phyloP scores from a whole-genome alignment of 1,140 invertebrate species.

The Orchestia grillus region DNA sequence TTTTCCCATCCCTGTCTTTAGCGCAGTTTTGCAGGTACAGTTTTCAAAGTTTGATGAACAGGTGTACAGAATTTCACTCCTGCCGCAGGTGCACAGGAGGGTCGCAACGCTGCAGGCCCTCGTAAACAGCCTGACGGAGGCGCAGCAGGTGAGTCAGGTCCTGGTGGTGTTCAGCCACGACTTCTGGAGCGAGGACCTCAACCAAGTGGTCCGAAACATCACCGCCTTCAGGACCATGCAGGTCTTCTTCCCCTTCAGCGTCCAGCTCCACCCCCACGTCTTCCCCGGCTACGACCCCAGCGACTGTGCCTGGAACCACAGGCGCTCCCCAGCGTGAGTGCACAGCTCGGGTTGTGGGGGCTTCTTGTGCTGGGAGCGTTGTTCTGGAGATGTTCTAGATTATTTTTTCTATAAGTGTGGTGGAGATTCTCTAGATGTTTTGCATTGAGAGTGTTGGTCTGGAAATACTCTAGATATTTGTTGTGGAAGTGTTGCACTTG shows the following conservation, averaged over 20 bases:
- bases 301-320: slow-evolving; percentile 89
- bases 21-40: too few species aligned
- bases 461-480: too few species aligned
- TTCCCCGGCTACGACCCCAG: slow-evolving; percentile 94
- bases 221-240: slow-evolving; percentile 80
- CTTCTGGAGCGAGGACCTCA: slow-evolving; percentile 91
- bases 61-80: too few species aligned
- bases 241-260: slow-evolving; percentile 97
- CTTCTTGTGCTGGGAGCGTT: too few species aligned
- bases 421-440: too few species aligned
- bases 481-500: too few species aligned
- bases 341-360: too few species aligned
- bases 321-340: neutral
- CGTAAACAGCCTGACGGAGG: slow-evolving; percentile 91
- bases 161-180: slow-evolving; percentile 97
- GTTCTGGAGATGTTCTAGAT: too few species aligned
- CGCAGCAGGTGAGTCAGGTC: slow-evolving; percentile 86
- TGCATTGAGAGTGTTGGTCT: too few species aligned
- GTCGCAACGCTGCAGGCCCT: slow-evolving; percentile 93
- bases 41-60: too few species aligned
- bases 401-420: too few species aligned
- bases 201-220: slow-evolving; percentile 71
- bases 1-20: too few species aligned
- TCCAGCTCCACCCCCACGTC: slow-evolving; percentile 90
- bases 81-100: slow-evolving; percentile 87